Evolutionary conservation across 2,113 vertebrate species (phyloP).

Genomic region (Nyctibius bracteatus): DNA sequence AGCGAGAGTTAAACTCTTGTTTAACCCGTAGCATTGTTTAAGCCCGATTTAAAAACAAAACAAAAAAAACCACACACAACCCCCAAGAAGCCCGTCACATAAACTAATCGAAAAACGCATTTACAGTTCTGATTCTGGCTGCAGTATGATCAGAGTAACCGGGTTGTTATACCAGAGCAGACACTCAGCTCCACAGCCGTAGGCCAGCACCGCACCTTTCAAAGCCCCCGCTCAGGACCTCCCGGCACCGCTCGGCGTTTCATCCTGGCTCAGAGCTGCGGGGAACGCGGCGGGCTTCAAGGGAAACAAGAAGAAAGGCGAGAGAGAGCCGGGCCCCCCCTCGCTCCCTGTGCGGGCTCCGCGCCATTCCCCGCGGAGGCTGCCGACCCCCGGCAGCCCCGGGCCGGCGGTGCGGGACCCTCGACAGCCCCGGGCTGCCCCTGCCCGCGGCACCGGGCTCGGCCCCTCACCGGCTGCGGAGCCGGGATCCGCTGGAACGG

Average conservation of each 20-base stretch:
- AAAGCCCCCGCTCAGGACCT: background rate
- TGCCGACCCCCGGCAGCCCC: background rate
- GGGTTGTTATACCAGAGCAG: rapidly evolving
- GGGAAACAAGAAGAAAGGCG: background rate
- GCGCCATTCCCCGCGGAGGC: background rate
- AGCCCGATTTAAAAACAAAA: background rate
- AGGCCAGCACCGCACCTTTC: rapidly evolving
- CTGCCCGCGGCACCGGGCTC: background rate
- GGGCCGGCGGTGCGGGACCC: background rate
- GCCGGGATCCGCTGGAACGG: rapidly evolving
- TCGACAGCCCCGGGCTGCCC: background rate
- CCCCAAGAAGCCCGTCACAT: rapidly evolving
- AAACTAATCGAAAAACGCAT: background rate
- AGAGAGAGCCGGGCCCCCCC: no score
- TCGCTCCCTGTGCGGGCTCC: no score
- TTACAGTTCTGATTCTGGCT: background rate
- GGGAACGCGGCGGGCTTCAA: background rate
- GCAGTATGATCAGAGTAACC: rapidly evolving
- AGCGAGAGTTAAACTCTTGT: background rate
- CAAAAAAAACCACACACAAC: background rate
- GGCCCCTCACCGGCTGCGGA: background rate
- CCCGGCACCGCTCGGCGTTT: background rate
- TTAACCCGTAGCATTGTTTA: background rate
- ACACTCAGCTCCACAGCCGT: rapidly evolving
- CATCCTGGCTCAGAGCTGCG: background rate